Evolutionary conservation across 2,888 invertebrate genomes (phyloP), one percentile per base, ranked within the genome.

Genomic region (Luperina nickerlii): DNA sequence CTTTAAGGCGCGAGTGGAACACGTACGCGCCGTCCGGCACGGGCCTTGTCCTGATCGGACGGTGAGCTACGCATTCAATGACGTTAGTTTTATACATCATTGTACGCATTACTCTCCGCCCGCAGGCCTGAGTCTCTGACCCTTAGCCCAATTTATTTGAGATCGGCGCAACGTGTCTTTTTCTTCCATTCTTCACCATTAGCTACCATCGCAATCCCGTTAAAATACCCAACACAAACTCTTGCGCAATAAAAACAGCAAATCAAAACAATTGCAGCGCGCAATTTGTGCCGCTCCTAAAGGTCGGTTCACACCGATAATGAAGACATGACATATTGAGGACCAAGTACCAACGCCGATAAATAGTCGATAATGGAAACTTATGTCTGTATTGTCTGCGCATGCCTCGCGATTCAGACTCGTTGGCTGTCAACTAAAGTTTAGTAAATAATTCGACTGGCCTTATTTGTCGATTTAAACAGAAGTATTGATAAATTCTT

Each of bases 321-420:
- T 95, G 91, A 92, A 94, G 93, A 95, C 95, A 94, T 94, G 96
- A 95, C 95, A 94, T 92, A 96, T 96, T 94, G 95, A 94, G 94
- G 94, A 87, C 92, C 90, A 86, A 94, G 94, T 94, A 87, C 92
- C 90, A 86, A 79, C 83, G 79, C 76, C 90, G 93, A 94, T 94
- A 94, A 93, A 92, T 91, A 94, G 85, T 88, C 89, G 94, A 95
- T 95, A 95, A 93, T 93, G 91, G 91, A 90, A 92, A 93, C 89
- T 92, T 93, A 94, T 94, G 92, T 92, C 91, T 93, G 91, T 91
- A 94, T 78, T 70, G 81, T 79, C 75, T 90, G 74, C 80, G 45
- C 69, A 68, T 57, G 67, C 51, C 27, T 54, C 48, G 48, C 78
- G 42, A 48, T 71, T 48, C 80, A 82, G 79, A 83, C 85, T 73